Conservation (phyloP, 1,140 invertebrate genomes). For the Bicyclus anynana region DNA sequence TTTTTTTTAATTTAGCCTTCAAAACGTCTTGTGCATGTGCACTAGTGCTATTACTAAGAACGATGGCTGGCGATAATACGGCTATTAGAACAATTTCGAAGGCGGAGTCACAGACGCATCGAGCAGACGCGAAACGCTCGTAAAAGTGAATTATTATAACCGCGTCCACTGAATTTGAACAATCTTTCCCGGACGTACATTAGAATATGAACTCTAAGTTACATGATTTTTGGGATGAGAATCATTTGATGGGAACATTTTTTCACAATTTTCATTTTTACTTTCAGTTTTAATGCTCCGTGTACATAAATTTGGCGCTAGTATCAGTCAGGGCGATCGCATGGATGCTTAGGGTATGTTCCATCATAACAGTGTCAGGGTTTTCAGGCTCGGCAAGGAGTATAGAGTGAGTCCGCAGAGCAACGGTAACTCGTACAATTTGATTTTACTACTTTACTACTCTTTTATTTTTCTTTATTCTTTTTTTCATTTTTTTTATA, state of each 20-base stretch:
- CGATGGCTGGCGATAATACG: slow-evolving; percentile 57
- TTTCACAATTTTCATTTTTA: slow-evolving; percentile 30
- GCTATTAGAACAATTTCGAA: slow-evolving; percentile 62
- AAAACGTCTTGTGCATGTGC: slow-evolving; percentile 14
- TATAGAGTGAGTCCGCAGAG: no score
- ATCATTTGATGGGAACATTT: slow-evolving; percentile 8
- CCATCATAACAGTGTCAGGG: neutral
- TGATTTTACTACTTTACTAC: no score
- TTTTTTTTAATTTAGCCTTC: slow-evolving; percentile 19
- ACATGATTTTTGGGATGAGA: slow-evolving; percentile 12
- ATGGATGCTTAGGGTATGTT: neutral
- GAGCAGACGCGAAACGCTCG: slow-evolving; percentile 53
- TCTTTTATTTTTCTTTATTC: no score
- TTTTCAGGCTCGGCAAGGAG: no score
- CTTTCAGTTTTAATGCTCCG: slow-evolving; percentile 25
- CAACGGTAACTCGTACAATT: no score
- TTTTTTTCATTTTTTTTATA: no score
- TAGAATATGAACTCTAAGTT: slow-evolving; percentile 27
- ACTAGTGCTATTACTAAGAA: slow-evolving; percentile 39
- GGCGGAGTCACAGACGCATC: slow-evolving; percentile 66
- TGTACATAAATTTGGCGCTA: slow-evolving; percentile 24
- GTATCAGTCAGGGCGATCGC: slow-evolving; percentile 22
- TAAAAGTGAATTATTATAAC: slow-evolving; percentile 73
- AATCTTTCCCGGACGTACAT: slow-evolving; percentile 34
- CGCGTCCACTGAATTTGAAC: slow-evolving; percentile 66